Conservation (phyloP, 2,113 vertebrate species). For the Sebastes fasciatus region DNA sequence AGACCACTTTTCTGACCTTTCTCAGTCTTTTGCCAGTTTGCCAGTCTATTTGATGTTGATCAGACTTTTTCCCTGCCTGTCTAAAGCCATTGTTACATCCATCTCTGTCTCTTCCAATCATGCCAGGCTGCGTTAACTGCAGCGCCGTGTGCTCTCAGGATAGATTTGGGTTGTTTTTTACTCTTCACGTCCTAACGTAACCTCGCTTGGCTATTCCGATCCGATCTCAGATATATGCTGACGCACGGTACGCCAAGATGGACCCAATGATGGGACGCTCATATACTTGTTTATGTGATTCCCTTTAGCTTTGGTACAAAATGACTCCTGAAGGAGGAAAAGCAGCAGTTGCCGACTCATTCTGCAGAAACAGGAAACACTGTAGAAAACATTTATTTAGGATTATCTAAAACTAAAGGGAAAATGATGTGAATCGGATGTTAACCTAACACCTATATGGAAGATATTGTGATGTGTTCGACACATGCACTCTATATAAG, state of each 20-base stretch:
- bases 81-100: constrained; percentile 5
- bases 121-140: constrained; percentile 19
- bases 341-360: no score
- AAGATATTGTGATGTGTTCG: no score
- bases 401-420: no score
- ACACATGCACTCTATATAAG: no score
- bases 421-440: no score
- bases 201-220: background rate
- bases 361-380: no score
- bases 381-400: no score
- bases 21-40: background rate
- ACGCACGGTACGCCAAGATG: background rate
- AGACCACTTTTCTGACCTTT: background rate
- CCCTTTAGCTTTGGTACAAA: background rate
- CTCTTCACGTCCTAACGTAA: background rate
- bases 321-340: background rate
- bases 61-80: constrained; percentile 13
- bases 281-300: background rate
- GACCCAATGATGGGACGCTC: background rate
- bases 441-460: no score
- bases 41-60: constrained; percentile 7
- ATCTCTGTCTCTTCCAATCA: constrained; percentile 20
- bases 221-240: background rate
- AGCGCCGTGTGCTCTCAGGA: background rate
- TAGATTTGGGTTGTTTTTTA: background rate